Base-by-base conservation (phyloP, 1,140 invertebrate genomes). In the Rhysida immarginata region DNA sequence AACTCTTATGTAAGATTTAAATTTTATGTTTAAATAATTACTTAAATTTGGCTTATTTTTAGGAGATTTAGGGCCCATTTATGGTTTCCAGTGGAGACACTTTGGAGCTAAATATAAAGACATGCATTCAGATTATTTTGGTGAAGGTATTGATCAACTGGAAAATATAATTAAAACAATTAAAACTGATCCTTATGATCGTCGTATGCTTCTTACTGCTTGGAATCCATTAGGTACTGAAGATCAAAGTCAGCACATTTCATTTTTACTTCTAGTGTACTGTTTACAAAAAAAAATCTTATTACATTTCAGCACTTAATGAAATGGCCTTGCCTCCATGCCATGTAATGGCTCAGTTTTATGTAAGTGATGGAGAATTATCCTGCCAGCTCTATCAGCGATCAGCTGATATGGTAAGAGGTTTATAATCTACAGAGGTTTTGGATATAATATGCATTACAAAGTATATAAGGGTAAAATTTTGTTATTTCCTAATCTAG, bases 21-120 rank as follows among this genome's bases (percentile, higher is more conserved):
- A n/a, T n/a, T n/a, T n/a, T n/a, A n/a, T n/a, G n/a, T n/a, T n/a
- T n/a, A n/a, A n/a, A n/a, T n/a, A n/a, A n/a, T n/a, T n/a, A n/a
- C n/a, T n/a, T n/a, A n/a, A n/a, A n/a, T n/a, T 16, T 29, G 1
- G 11, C n/a, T 18, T n/a, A 35, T 14, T 46, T 58, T 44, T 54
- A 49, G 8, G 25, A 2, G 96, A 99, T 74, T 74, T 99, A 25
- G 96, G 96, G 0, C 96, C 96, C 3, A 80, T 99, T 23, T 99
- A 99, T 77, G 96, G 96, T 0, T 99, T 99, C 66, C 96, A 99
- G 68, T 99, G 96, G 96, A 77, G 96, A 55, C 94, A 99, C 71
- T 98, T 84, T 78, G 96, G 96, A 27, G 94, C 95, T 1, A 72
- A 91, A 63, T 99, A 99, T 70, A 72, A 76, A 42, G 79, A 85